Percentiles rank a stretch among this genome's conserved stretches.
Conservation (phyloP, 2,888 invertebrate genomes). For the Octonoba sinensis region DNA sequence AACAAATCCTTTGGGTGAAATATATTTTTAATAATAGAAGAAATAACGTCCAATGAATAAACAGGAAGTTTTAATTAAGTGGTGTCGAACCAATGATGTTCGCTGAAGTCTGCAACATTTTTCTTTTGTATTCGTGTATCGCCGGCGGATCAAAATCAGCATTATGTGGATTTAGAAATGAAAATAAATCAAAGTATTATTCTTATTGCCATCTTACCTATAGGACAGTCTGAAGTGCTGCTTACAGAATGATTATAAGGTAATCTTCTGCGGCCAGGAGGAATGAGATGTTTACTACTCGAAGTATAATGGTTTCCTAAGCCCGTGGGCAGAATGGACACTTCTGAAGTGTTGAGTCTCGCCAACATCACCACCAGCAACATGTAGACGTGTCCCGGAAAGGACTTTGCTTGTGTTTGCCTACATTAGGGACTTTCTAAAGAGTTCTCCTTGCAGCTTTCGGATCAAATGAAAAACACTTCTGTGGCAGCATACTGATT, state of each 20-base stretch:
- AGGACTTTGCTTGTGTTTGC: too few species aligned
- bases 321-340: slow-evolving; percentile 54
- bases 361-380: slow-evolving; percentile 41
- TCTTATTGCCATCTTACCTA: slow-evolving; percentile 21
- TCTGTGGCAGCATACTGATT: too few species aligned
- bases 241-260: slow-evolving; percentile 52
- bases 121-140: too few species aligned
- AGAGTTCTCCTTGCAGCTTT: too few species aligned
- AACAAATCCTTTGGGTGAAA: too few species aligned
- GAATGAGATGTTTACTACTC: slow-evolving; percentile 36
- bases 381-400: neutral
- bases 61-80: too few species aligned
- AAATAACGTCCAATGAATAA: too few species aligned
- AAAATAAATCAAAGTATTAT: neutral
- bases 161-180: neutral
- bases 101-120: too few species aligned
- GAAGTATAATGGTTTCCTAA: slow-evolving; percentile 54
- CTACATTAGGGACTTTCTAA: too few species aligned
- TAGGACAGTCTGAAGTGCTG: slow-evolving; percentile 31
- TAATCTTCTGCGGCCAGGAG: slow-evolving; percentile 29
- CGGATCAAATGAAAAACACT: too few species aligned
- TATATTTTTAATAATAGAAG: too few species aligned
- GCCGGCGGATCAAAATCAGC: neutral
- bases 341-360: slow-evolving; percentile 48
- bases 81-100: too few species aligned